phyloP scores from a whole-genome alignment of 2,888 invertebrate species.

The Dryomyza anilis region DNA sequence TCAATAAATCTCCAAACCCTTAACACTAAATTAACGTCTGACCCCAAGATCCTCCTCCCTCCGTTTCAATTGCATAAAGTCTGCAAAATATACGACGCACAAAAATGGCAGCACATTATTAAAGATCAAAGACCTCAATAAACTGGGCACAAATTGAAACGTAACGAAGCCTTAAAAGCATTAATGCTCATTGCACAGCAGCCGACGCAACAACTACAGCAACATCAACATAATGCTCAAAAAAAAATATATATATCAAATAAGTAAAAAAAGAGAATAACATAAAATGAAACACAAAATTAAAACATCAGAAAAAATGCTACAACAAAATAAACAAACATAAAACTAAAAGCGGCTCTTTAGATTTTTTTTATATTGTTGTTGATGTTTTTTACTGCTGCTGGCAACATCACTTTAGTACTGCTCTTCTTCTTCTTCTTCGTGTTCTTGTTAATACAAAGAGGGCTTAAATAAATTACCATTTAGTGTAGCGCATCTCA shows the following conservation, averaged over 20 bases:
- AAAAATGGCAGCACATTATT: no score
- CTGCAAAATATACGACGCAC: no score
- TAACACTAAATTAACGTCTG: no score
- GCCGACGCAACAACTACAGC: neutral
- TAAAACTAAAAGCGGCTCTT: neutral
- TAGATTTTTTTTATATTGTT: no score
- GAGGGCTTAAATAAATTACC: conserved; percentile 31
- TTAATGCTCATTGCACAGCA: neutral
- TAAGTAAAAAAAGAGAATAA: neutral
- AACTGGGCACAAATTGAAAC: neutral
- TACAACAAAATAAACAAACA: neutral
- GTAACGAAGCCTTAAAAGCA: neutral
- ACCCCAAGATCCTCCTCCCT: no score
- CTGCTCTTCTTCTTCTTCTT: no score
- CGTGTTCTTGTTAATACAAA: no score
- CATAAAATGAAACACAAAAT: neutral
- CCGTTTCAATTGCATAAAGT: no score
- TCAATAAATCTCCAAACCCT: no score
- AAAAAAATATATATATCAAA: neutral
- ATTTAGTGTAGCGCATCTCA: conserved; percentile 9
- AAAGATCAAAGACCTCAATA: neutral
- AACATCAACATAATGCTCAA: neutral
- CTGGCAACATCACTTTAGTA: no score
- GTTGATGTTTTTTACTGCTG: no score
- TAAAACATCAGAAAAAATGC: neutral